Evolutionary conservation across 2,888 invertebrate genomes (phyloP), one percentile per base, ranked within the genome.

Genomic region (Sipha maydis): DNA sequence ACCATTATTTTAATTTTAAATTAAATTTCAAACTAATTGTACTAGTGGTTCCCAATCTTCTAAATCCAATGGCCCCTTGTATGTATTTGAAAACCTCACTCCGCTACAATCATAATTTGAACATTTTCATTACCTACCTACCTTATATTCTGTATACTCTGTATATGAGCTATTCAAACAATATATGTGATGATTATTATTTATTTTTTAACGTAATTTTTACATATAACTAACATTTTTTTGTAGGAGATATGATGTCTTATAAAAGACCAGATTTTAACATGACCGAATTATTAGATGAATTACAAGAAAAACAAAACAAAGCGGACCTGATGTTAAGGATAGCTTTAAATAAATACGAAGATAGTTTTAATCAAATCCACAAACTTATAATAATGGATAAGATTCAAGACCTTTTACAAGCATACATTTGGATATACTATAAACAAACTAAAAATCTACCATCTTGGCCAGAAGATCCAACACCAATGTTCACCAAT

Each of bases 401-500:
- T 21, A 71, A 79, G 5, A 86, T 86, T 0, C 38, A 54, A 56
- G 71, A 86, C 38, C 73, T 80, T 41, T 38, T 86, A 28, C 79
- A 79, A 41, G 38, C 31, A 2, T 73, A 86, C 5, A 61, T 86
- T 31, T 73, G 73, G 79, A 61, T 8, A 1, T 73, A 80, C 56
- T 86, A 48, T 48, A 48, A 48, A 48, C 14, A 11, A 48, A 14
- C 28, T 38, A 38, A 73, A 38, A 73, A 2, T 7, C 73, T 86
- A 25, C 86, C 86, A 1, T 8, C 79, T 8, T 86, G 79, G 86
- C 86, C 86, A 41, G 56, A 86, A 31, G 56, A 86, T 73, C 14
- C 73, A 7, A 80, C 28, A 21, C 86, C 86, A 17, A 75, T 86
- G 38, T 86, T 86, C 9, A 21, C 34, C 7, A n/a, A 71, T 21